Percentiles rank a stretch among this genome's conserved stretches.
Evolutionary conservation across 2,113 vertebrate genomes (phyloP).

Genomic region (Leptobrachium leishanense): DNA sequence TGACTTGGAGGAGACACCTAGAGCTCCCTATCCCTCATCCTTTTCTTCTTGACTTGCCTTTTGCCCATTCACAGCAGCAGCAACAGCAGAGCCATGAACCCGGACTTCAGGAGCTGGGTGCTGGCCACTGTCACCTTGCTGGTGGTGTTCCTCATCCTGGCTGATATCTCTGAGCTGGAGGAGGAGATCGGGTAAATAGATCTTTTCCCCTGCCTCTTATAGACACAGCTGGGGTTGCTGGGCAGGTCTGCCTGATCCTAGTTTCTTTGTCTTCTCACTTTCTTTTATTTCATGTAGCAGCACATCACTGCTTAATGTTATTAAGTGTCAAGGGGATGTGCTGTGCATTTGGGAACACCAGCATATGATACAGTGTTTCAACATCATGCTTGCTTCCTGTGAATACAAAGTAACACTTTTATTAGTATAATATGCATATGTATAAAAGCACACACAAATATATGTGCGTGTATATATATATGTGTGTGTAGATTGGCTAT

Average conservation of each 20-base stretch:
- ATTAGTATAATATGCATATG: too few relatives aligned
- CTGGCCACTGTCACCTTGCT: constrained; percentile 81
- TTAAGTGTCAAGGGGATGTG: neutral
- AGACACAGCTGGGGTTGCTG: neutral
- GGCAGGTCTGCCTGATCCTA: neutral
- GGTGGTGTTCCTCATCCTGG: constrained; percentile 79
- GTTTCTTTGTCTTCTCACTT: constrained; percentile 39
- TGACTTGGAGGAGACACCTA: constrained; percentile 14
- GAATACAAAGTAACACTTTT: too few relatives aligned
- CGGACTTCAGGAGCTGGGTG: constrained; percentile 79
- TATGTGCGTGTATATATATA: too few relatives aligned
- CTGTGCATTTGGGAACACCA: too few relatives aligned
- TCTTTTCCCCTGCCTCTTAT: neutral
- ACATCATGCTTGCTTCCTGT: too few relatives aligned
- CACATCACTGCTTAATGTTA: neutral
- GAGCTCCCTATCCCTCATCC: neutral
- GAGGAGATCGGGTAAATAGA: constrained; percentile 81
- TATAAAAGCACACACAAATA: too few relatives aligned
- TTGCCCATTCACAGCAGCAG: constrained; percentile 27
- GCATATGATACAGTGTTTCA: too few relatives aligned
- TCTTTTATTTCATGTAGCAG: neutral
- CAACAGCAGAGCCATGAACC: constrained; percentile 71
- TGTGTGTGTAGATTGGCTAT: too few relatives aligned
- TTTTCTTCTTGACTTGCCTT: constrained; percentile 1
- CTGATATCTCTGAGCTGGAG: constrained; percentile 86